Percentiles rank a stretch among this genome's conserved stretches.
Evolutionary conservation across 2,797 vertebrate species (phyloP).

Genomic region (Tympanoctomys barrerae): DNA sequence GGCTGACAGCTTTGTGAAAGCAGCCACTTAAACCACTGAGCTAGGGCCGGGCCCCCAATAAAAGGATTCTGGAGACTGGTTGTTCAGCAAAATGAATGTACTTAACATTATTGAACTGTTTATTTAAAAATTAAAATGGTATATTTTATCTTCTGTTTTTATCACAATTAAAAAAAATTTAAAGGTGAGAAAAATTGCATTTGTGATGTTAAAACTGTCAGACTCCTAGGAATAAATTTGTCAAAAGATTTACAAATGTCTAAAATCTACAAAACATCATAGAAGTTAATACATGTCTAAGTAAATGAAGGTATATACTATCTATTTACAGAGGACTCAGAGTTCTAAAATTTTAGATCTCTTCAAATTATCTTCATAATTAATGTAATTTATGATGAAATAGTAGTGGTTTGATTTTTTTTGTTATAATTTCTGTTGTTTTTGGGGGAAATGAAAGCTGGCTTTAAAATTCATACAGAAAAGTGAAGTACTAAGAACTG

Average conservation of each 20-base stretch:
- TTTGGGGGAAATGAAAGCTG: not conserved
- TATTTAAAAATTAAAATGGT: not conserved
- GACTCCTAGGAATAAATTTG: conserved; percentile 10
- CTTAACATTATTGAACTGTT: not conserved
- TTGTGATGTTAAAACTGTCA: not conserved
- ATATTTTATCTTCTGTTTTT: conserved; percentile 14
- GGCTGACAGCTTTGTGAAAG: too few species aligned
- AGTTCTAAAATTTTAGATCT: conserved; percentile 34
- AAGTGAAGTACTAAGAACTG: not conserved
- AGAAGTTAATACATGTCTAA: not conserved
- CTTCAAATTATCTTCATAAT: not conserved
- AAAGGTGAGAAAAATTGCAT: not conserved
- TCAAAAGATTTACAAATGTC: not conserved
- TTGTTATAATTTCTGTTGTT: not conserved
- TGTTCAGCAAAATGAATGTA: not conserved
- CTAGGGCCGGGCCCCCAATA: too few species aligned
- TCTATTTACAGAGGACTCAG: not conserved
- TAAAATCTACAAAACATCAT: conserved; percentile 11
- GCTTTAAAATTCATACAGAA: conserved; percentile 27
- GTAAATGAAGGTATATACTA: not conserved
- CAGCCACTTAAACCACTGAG: too few species aligned
- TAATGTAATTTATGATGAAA: not conserved
- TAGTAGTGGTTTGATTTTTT: not conserved
- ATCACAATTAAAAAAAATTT: not conserved
- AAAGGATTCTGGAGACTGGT: not conserved